Conservation (phyloP, 2,113 vertebrate genomes). For the Eubucco bourcierii region DNA sequence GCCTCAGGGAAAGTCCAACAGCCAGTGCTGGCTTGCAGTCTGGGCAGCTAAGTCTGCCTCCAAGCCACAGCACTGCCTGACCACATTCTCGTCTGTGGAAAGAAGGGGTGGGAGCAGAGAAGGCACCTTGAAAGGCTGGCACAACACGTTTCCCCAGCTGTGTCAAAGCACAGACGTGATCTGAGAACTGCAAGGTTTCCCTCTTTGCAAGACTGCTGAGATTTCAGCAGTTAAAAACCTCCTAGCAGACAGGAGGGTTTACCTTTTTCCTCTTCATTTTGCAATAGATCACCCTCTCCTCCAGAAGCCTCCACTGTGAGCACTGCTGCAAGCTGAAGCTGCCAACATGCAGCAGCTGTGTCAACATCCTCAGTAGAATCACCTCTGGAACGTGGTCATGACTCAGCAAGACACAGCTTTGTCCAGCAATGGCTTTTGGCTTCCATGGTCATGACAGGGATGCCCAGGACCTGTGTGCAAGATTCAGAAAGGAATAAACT, state of each 20-base stretch:
- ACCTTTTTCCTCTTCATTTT: neutral
- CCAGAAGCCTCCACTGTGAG: neutral
- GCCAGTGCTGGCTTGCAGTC: neutral
- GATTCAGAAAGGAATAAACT: neutral
- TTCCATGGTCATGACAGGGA: accelerated
- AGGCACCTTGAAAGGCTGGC: neutral
- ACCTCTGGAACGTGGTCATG: accelerated
- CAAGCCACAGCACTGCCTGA: neutral
- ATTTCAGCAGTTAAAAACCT: neutral
- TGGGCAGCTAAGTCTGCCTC: neutral
- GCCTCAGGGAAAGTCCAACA: neutral
- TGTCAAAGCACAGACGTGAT: accelerated
- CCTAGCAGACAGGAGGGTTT: neutral
- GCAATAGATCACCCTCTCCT: neutral
- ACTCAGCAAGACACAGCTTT: neutral
- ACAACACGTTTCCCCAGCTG: neutral
- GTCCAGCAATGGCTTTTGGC: neutral
- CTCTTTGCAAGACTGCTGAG: too few relatives aligned
- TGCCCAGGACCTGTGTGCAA: neutral
- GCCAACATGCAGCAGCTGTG: neutral
- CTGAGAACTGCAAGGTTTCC: neutral
- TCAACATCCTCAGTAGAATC: neutral
- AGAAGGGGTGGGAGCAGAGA: neutral
- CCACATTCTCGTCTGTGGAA: neutral
- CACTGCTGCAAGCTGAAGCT: neutral